Evolutionary conservation across 2,113 vertebrate species (phyloP).

Genomic region (Sturnira hondurensis): DNA sequence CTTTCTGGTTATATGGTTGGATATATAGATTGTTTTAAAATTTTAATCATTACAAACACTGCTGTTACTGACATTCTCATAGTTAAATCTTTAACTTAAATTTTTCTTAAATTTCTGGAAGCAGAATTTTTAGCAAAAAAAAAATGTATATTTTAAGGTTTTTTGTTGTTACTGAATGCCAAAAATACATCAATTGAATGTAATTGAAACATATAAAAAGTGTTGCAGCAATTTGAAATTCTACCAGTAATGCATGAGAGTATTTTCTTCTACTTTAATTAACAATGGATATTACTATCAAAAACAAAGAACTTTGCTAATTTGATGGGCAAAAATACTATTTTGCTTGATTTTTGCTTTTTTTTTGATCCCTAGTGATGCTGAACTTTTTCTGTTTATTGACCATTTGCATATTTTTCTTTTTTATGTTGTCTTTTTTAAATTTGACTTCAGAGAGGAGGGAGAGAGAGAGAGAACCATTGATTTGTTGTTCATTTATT

Average conservation of each 20-base stretch:
- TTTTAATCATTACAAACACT: neutral
- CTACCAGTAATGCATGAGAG: neutral
- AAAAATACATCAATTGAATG: neutral
- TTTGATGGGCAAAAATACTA: neutral
- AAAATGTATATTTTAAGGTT: neutral
- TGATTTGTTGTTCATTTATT: too few relatives aligned
- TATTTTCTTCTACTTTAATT: neutral
- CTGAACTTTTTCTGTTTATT: neutral
- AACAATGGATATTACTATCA: neutral
- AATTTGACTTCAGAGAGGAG: too few relatives aligned
- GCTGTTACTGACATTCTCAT: neutral
- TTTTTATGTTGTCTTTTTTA: neutral
- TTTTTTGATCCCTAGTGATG: neutral
- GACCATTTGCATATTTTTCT: neutral
- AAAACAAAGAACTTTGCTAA: neutral
- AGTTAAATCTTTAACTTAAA: neutral
- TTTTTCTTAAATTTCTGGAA: neutral
- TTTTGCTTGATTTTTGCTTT: neutral
- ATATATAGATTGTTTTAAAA: neutral
- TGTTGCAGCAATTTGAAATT: neutral
- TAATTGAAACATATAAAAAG: neutral
- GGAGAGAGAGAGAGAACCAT: too few relatives aligned
- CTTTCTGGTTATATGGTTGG: neutral
- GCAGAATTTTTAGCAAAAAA: neutral
- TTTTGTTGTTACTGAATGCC: neutral